phyloP scores from a whole-genome alignment of 2,113 vertebrate genomes.

The Rhodinocichla rosea region DNA sequence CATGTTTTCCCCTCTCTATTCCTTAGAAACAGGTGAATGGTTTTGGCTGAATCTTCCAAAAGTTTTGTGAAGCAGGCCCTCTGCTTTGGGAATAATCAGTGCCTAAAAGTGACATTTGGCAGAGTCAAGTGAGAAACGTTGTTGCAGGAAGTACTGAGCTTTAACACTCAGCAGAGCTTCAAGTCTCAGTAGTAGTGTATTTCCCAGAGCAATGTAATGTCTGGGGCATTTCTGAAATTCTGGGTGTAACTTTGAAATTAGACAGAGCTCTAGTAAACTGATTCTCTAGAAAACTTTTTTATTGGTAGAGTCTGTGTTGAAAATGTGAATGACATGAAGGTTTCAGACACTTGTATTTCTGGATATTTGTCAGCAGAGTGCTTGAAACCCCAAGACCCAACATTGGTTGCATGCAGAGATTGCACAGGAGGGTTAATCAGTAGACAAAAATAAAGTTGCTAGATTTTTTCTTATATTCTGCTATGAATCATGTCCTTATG shows the following conservation, averaged over 20 bases:
- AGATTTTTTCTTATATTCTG: neutral
- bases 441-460: constrained; percentile 2
- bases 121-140: neutral
- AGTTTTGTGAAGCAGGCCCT: neutral
- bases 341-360: neutral
- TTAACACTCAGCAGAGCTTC: neutral
- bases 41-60: neutral
- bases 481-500: constrained; percentile 24
- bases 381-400: neutral
- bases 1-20: neutral
- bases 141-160: neutral
- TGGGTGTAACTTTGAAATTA: neutral
- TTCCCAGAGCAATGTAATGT: neutral
- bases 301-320: neutral
- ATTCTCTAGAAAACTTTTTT: neutral
- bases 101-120: neutral
- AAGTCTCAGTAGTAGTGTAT: neutral
- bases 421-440: neutral
- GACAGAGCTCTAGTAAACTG: neutral
- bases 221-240: neutral
- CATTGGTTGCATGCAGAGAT: neutral
- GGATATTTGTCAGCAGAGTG: neutral
- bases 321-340: neutral
- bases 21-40: constrained; percentile 38
- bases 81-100: neutral